These are phyloP conservation scores for Diprion similis DNA, from an alignment of 1,140 invertebrate genomes.

Conservation along the genomic window DNA sequence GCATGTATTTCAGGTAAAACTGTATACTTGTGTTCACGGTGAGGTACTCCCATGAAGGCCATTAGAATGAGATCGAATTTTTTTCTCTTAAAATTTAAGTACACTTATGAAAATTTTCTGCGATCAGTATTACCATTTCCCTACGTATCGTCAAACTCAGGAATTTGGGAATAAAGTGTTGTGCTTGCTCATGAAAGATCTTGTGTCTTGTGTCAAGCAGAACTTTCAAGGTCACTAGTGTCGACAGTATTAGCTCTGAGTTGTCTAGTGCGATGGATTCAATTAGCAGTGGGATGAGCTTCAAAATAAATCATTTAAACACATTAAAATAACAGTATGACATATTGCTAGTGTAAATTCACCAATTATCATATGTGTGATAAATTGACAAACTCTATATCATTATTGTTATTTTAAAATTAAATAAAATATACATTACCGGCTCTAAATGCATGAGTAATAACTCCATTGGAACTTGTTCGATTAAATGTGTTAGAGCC, in stretches of 20 bases:
- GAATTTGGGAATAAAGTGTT: conserved; percentile 71
- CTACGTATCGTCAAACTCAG: conserved; percentile 66
- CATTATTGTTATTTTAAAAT: conserved; percentile 22
- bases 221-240: conserved; percentile 66
- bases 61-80: conserved; percentile 26
- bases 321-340: conserved; percentile 18
- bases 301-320: conserved; percentile 22
- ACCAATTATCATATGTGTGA: conserved; percentile 9
- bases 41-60: conserved; percentile 14
- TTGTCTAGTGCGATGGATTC: conserved; percentile 69
- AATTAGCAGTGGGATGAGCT: conserved; percentile 73
- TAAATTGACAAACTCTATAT: not conserved
- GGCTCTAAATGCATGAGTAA: conserved; percentile 68
- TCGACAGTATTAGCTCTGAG: conserved; percentile 64
- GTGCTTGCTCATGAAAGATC: conserved; percentile 66
- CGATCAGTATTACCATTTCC: conserved; percentile 66
- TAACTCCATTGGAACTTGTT: conserved; percentile 67
- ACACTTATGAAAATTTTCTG: conserved; percentile 5
- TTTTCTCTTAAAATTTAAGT: not conserved
- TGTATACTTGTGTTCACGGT: conserved; percentile 13
- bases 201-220: conserved; percentile 65
- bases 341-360: conserved; percentile 11
- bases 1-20: conserved; percentile 14
- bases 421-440: conserved; percentile 49
- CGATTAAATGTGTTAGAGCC: conserved; percentile 69